Evolutionary conservation across 1,140 invertebrate genomes (phyloP), one percentile per base, ranked within the genome.

Genomic region (Drosophila littoralis): DNA sequence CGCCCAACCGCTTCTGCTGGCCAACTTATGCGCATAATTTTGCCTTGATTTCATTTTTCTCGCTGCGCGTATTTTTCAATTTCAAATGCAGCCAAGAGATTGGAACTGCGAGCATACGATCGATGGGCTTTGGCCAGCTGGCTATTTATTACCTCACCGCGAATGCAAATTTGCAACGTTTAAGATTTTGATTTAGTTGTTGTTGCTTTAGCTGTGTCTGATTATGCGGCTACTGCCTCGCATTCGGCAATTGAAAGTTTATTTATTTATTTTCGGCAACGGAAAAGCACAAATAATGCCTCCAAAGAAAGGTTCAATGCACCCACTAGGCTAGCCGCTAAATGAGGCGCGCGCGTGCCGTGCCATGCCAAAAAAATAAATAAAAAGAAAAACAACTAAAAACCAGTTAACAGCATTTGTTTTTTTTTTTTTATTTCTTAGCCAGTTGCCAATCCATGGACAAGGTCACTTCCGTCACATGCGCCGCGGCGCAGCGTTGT

Each of bases 31-130:
- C 84, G 84, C 84, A 88, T 88, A 88, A 88, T 88, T 89, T 88
- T 89, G 84, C 72, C 69, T 88, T 88, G 85, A 88, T 88, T 88
- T 89, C 84, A 88, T 88, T 88, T 88, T 88, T 84, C 84, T 89
- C 84, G 84, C 72, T 78, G 79, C 84, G 84, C 74, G 48, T 66
- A 71, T 76, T 76, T 72, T 89, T 80, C 80, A 89, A 89, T 88
- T 88, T 88, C 80, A 83, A 88, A 88, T 89, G 64, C 50, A 63
- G 61, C 64, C 71, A 80, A 80, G 69, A 58, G 73, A 75, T 75
- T 71, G 79, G 72, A 83, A 69, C 60, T 71, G 67, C 76, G 69
- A 72, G 40, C 45, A 43, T 63, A 81, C 83, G 83, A 86, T 86
- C 79, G 83, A 86, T 86, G 77, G 75, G 65, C 71, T 64, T 45